A percentile compares a stretch with the other conserved stretches of the same genome.
Evolutionary conservation across 2,113 vertebrate species (phyloP).

Genomic region (Spilogale gracilis): DNA sequence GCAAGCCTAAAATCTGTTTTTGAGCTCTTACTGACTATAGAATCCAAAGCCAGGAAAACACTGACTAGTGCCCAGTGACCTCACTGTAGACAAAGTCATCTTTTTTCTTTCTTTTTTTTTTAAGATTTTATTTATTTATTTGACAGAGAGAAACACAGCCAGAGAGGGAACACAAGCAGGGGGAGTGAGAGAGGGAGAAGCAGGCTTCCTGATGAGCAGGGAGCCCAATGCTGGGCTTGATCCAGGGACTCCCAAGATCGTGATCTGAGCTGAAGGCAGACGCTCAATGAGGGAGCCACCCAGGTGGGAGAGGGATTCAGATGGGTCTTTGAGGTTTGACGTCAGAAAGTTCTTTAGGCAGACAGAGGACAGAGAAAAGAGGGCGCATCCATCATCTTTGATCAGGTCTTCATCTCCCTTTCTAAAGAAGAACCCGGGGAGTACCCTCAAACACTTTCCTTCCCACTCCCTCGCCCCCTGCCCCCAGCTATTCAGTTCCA

Average conservation of each 20-base stretch:
- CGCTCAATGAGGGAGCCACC: too few species aligned
- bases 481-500: not conserved
- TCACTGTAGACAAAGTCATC: not conserved
- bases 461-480: too few species aligned
- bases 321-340: not conserved
- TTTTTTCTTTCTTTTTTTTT: not conserved
- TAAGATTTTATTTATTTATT: too few species aligned
- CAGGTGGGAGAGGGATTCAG: not conserved
- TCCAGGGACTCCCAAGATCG: too few species aligned
- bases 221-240: too few species aligned
- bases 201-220: too few species aligned
- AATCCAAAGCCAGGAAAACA: not conserved
- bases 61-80: not conserved
- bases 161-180: too few species aligned
- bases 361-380: not conserved
- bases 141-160: too few species aligned
- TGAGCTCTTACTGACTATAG: not conserved
- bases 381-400: not conserved
- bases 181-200: too few species aligned
- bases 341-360: not conserved
- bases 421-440: not conserved
- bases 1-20: not conserved
- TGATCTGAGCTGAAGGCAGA: too few species aligned
- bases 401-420: not conserved
- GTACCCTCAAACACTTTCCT: not conserved